These are phyloP conservation scores for Sparidentex hasta DNA, from an alignment of 2,797 vertebrate genomes.

Conservation along the genomic window DNA sequence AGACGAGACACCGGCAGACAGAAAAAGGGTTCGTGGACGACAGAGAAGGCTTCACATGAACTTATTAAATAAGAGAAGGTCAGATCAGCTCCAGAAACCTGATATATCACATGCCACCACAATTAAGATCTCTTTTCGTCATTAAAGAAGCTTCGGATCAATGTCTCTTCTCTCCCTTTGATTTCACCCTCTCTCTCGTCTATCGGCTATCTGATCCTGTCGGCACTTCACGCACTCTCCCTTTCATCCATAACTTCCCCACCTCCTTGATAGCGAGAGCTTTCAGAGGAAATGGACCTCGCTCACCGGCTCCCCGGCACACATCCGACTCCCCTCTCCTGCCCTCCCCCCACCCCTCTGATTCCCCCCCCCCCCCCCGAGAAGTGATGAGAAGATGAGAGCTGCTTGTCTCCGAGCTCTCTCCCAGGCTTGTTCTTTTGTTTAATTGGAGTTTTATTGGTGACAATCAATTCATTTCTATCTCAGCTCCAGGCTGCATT, in stretches of 20 bases:
- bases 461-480: slow-evolving; percentile 88
- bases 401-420: slow-evolving; percentile 65
- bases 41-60: slow-evolving; percentile 34
- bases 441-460: slow-evolving; percentile 91
- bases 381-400: slow-evolving; percentile 82
- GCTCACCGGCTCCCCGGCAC: slow-evolving; percentile 25
- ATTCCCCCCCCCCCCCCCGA: slow-evolving; percentile 18
- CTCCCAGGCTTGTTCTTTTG: slow-evolving; percentile 74
- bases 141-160: slow-evolving; percentile 73
- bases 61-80: slow-evolving; percentile 69
- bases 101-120: slow-evolving; percentile 69
- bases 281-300: slow-evolving; percentile 63
- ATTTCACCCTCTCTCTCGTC: slow-evolving; percentile 41
- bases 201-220: slow-evolving; percentile 53
- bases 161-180: slow-evolving; percentile 60
- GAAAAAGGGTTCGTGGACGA: slow-evolving; percentile 8
- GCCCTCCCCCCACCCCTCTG: slow-evolving; percentile 24
- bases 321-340: slow-evolving; percentile 43
- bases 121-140: slow-evolving; percentile 82
- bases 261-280: slow-evolving; percentile 51
- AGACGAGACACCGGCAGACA: slow-evolving; percentile 8
- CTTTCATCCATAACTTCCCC: slow-evolving; percentile 65
- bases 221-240: slow-evolving; percentile 46
- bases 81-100: slow-evolving; percentile 64
- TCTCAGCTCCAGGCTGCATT: slow-evolving; percentile 79